phyloP scores from a whole-genome alignment of 2,888 invertebrate genomes.

The Cactoblastis cactorum region DNA sequence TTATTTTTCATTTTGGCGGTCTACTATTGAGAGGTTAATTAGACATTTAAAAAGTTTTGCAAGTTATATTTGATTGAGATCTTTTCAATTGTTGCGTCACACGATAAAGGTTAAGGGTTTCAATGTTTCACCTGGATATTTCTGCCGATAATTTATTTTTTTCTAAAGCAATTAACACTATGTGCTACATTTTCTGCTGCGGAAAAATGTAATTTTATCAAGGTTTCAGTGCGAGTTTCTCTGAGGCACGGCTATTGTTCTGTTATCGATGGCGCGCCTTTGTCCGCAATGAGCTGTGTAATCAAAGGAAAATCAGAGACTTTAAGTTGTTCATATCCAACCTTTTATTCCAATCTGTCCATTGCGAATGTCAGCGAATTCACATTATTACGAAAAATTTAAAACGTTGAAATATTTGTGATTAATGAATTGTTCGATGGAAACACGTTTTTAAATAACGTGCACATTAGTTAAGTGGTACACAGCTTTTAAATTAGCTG shows the following conservation, averaged over 20 bases:
- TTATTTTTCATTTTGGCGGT: no score
- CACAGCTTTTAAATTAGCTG: neutral
- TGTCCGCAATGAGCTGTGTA: slow-evolving; percentile 2
- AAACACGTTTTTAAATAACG: no score
- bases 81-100: no score
- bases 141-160: neutral
- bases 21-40: no score
- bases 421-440: no score
- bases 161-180: neutral
- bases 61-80: no score
- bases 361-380: no score
- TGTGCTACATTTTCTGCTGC: neutral
- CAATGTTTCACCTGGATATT: no score
- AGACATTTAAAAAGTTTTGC: no score
- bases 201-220: neutral
- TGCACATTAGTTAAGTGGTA: neutral
- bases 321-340: neutral
- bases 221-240: neutral
- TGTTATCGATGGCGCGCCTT: slow-evolving; percentile 6
- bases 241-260: neutral
- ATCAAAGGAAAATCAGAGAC: slow-evolving; percentile 1
- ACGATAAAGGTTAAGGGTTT: no score
- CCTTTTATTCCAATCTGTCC: neutral
- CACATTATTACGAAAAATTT: no score
- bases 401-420: no score